Evolutionary conservation across 2,113 vertebrate genomes (phyloP).

Genomic region (Irena cyanogastra): DNA sequence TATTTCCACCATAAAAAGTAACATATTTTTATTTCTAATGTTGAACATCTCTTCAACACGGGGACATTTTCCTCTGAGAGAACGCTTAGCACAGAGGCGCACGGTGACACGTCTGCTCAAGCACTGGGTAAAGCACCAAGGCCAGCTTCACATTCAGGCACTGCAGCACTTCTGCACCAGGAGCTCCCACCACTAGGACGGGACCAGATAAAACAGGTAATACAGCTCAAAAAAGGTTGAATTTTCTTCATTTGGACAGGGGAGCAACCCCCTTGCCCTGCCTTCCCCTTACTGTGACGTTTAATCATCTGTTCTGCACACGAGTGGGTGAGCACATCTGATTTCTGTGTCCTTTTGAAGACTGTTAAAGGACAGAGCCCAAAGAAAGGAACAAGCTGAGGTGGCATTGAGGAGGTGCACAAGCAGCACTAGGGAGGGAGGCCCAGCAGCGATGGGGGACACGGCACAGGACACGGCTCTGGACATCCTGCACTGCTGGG

Average conservation of each 20-base stretch:
- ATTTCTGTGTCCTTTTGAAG: neutral
- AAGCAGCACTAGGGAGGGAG: too few relatives aligned
- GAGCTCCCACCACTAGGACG: neutral
- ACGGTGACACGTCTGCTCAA: neutral
- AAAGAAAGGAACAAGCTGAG: neutral
- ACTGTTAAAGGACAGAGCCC: neutral
- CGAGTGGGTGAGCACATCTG: neutral
- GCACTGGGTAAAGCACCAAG: neutral
- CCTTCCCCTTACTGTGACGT: neutral
- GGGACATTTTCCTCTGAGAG: neutral
- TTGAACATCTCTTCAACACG: neutral
- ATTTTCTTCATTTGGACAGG: neutral
- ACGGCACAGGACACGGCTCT: too few relatives aligned
- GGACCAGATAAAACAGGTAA: neutral
- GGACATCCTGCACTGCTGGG: fast-evolving
- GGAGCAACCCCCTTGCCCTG: fast-evolving
- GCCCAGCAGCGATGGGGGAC: fast-evolving
- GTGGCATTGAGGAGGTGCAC: neutral
- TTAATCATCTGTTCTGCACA: neutral
- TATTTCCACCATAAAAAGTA: neutral
- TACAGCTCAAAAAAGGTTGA: neutral
- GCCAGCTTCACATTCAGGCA: neutral
- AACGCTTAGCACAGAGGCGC: neutral
- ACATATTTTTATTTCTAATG: neutral
- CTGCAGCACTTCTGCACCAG: neutral